These are phyloP conservation scores for Dascillus cervinus DNA, from an alignment of 2,888 invertebrate genomes.

Conservation along the genomic window DNA sequence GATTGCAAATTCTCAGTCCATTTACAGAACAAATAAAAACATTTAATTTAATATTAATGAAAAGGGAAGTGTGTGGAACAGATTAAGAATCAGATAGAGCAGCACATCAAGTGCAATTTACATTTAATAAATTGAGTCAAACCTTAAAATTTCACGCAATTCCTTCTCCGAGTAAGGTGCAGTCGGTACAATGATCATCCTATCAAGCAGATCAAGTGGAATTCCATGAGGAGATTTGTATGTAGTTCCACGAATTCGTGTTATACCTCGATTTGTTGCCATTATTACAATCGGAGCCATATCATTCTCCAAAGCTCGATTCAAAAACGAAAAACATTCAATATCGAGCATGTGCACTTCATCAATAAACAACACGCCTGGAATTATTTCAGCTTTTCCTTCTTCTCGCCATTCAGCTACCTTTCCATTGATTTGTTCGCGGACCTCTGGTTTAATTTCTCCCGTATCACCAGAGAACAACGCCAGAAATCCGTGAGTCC, in stretches of 20 bases:
- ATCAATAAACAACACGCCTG: constrained; percentile 94
- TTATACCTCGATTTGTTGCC: constrained; percentile 96
- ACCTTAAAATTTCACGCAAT: constrained; percentile 80
- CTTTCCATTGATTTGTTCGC: constrained; percentile 94
- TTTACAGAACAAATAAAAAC: no score
- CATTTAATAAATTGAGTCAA: constrained; percentile 3
- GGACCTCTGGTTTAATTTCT: constrained; percentile 94
- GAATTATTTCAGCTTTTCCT: constrained; percentile 97
- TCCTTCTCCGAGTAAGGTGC: constrained; percentile 82
- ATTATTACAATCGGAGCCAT: constrained; percentile 97
- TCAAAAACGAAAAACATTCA: constrained; percentile 97
- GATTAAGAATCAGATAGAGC: neutral
- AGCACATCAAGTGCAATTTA: neutral
- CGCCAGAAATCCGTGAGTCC: constrained; percentile 96
- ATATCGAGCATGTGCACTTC: constrained; percentile 99
- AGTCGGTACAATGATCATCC: constrained; percentile 92
- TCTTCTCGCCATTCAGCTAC: constrained; percentile 98
- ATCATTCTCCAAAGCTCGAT: constrained; percentile 93
- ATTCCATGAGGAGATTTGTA: constrained; percentile 96
- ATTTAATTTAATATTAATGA: no score
- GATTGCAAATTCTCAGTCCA: no score
- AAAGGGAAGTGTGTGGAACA: no score
- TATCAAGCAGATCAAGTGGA: constrained; percentile 90
- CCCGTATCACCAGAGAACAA: constrained; percentile 98
- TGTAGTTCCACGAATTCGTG: constrained; percentile 89